These are phyloP conservation scores for Conus betulinus DNA, from an alignment of 1,140 invertebrate genomes.

Conservation along the genomic window DNA sequence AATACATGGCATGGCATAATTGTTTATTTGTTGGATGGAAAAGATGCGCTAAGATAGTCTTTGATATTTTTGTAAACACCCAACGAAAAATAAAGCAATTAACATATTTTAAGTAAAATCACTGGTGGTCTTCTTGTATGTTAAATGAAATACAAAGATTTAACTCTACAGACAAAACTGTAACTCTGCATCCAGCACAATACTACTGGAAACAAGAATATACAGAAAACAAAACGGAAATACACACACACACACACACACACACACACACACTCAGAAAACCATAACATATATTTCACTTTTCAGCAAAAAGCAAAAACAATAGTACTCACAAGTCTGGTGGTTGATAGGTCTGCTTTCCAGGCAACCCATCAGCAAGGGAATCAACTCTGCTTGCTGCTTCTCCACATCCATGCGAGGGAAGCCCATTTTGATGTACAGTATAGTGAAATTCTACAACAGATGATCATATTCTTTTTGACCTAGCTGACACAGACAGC, in stretches of 20 bases:
- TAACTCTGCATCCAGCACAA: too few relatives aligned
- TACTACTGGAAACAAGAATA: neutral
- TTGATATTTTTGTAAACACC: too few relatives aligned
- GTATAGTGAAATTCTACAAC: conserved; percentile 93
- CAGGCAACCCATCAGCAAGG: conserved; percentile 85
- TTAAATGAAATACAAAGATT: too few relatives aligned
- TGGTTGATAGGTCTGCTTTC: conserved; percentile 89
- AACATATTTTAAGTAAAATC: too few relatives aligned
- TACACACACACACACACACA: neutral
- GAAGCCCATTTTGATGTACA: conserved; percentile 95
- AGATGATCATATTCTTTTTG: neutral
- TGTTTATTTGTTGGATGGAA: too few relatives aligned
- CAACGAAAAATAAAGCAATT: too few relatives aligned
- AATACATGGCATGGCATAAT: too few relatives aligned
- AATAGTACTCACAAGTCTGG: conserved; percentile 79
- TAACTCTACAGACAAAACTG: too few relatives aligned
- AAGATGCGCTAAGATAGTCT: too few relatives aligned
- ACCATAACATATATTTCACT: neutral
- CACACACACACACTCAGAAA: conserved; percentile 6
- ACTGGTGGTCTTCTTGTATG: too few relatives aligned
- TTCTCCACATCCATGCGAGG: conserved; percentile 85
- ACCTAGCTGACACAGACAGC: neutral
- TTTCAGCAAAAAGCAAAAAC: neutral
- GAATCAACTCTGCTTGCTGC: conserved; percentile 86
- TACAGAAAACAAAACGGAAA: neutral